Evolutionary conservation across 2,113 vertebrate genomes (phyloP).

Genomic region (Vulpes lagopus): DNA sequence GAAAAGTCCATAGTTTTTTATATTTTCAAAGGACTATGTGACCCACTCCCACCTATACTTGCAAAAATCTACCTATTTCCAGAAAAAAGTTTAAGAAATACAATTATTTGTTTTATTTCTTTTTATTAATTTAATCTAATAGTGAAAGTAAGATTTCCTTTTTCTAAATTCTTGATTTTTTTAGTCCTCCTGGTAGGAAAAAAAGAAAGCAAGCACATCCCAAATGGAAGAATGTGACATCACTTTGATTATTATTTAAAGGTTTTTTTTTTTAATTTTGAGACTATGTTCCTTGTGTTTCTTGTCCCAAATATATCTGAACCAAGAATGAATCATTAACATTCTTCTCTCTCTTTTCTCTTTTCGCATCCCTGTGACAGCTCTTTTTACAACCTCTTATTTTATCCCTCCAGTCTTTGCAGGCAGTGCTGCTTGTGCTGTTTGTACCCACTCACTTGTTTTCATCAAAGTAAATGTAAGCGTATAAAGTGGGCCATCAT

Average conservation of each 20-base stretch:
- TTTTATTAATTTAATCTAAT: not conserved
- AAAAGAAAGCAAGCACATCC: not conserved
- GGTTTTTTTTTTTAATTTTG: not conserved
- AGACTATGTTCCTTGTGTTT: not conserved
- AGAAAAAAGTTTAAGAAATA: not conserved
- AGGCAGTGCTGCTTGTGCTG: not conserved
- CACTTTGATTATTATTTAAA: not conserved
- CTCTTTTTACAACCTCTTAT: not conserved
- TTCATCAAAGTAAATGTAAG: not conserved
- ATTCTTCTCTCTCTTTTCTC: not conserved
- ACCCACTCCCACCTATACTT: not conserved
- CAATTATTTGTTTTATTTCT: not conserved
- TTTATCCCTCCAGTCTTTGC: not conserved
- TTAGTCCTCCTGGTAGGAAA: not conserved
- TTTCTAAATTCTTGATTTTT: conserved; percentile 2
- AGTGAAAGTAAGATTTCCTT: not conserved
- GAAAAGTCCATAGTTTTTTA: not conserved
- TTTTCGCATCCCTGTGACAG: rapidly evolving
- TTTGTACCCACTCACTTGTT: not conserved
- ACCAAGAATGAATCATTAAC: not conserved
- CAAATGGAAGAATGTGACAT: not conserved
- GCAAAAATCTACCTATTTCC: not conserved
- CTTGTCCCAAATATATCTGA: not conserved
- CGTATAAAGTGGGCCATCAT: not conserved
- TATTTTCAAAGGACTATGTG: not conserved